These are phyloP conservation scores for Chondrilla cf. caribensis DNA, from an alignment of 37 sponge, comb jelly and placozoan genomes.

Conservation along the genomic window DNA sequence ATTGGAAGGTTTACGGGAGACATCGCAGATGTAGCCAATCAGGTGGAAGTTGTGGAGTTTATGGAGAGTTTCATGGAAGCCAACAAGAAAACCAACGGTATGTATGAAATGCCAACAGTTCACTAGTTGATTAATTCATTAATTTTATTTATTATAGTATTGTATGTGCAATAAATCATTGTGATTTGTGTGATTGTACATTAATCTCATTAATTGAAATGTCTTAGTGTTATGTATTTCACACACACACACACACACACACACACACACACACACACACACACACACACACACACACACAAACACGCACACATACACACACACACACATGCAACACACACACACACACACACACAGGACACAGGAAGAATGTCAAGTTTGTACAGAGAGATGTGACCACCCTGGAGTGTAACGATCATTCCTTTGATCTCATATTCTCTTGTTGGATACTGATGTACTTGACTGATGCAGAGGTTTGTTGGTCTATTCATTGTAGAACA, in stretches of 20 bases:
- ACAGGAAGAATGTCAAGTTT: slow-evolving; percentile 37
- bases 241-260: too few species aligned
- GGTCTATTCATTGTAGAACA: too few species aligned
- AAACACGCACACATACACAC: too few species aligned
- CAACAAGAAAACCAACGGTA: slow-evolving; percentile 43
- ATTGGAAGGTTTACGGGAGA: slow-evolving; percentile 53
- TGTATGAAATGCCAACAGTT: not conserved
- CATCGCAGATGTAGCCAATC: slow-evolving; percentile 39
- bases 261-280: too few species aligned
- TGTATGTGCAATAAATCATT: too few species aligned
- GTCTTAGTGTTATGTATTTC: too few species aligned
- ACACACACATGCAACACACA: too few species aligned
- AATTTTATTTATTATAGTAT: too few species aligned
- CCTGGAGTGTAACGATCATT: slow-evolving; percentile 13
- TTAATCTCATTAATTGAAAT: too few species aligned
- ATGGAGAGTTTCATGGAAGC: slow-evolving; percentile 58
- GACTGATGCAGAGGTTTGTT: slow-evolving; percentile 45
- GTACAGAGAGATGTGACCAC: slow-evolving; percentile 37
- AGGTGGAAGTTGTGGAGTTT: slow-evolving; percentile 48
- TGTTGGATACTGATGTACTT: slow-evolving; percentile 73
- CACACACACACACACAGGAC: slow-evolving; percentile 1
- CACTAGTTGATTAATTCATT: too few species aligned
- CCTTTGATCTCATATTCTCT: slow-evolving; percentile 60
- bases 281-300: too few species aligned
- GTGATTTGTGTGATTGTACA: too few species aligned